These are phyloP conservation scores for Anabas testudineus DNA, from an alignment of 2,797 vertebrate species.

Conservation along the genomic window DNA sequence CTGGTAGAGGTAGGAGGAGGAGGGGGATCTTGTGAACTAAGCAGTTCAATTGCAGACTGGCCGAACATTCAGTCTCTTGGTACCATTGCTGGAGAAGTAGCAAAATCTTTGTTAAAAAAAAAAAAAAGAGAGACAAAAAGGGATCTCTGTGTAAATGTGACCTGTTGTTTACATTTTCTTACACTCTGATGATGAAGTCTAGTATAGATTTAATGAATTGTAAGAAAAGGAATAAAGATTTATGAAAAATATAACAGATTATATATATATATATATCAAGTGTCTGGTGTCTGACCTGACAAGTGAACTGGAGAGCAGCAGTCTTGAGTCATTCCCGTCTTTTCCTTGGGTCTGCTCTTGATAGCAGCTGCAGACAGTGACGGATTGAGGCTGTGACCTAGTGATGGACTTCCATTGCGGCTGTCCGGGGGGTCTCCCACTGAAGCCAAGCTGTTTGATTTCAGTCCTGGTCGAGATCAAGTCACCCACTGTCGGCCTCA, in stretches of 20 bases:
- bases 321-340: constrained; percentile 50
- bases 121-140: no score
- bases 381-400: constrained; percentile 75
- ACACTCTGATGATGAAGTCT: constrained; percentile 4
- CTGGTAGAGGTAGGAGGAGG: constrained; percentile 8
- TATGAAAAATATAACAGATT: constrained; percentile 25
- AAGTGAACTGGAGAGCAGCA: constrained; percentile 30
- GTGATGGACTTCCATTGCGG: constrained; percentile 72
- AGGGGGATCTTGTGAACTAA: constrained; percentile 48
- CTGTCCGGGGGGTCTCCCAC: constrained; percentile 55
- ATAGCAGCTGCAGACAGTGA: constrained; percentile 69
- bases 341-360: constrained; percentile 63
- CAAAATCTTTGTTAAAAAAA: constrained; percentile 24
- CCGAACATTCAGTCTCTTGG: constrained; percentile 11
- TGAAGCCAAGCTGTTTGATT: constrained; percentile 59
- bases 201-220: constrained; percentile 41
- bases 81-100: constrained; percentile 9
- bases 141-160: no score
- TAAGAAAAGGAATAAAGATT: constrained; percentile 5
- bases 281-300: constrained; percentile 45
- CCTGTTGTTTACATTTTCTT: no score
- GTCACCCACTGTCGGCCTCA: constrained; percentile 22
- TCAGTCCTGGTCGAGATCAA: constrained; percentile 35
- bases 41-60: constrained; percentile 43
- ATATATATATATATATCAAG: no score